These are phyloP conservation scores for Herpetotheres cachinnans DNA, from an alignment of 2,113 vertebrate species.

Conservation along the genomic window DNA sequence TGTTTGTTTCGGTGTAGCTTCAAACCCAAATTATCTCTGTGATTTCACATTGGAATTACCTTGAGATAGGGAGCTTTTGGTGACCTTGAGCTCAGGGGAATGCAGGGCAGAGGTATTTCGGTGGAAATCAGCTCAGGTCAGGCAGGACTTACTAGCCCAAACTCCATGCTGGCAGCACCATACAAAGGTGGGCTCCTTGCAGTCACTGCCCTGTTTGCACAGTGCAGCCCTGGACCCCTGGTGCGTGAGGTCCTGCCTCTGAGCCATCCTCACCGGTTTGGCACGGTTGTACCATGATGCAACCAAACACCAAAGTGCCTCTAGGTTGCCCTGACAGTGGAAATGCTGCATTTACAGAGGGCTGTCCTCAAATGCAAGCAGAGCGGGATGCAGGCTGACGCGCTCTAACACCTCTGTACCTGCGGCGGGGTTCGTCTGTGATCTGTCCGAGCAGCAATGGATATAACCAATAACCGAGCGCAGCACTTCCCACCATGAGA, in stretches of 20 bases:
- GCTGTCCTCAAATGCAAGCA: background rate
- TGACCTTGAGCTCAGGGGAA: background rate
- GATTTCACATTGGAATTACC: background rate
- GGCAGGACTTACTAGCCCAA: background rate
- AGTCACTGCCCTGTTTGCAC: background rate
- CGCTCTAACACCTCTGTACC: background rate
- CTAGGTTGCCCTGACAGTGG: background rate
- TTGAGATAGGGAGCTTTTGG: background rate
- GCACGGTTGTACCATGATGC: background rate
- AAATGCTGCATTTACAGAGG: background rate
- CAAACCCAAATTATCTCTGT: background rate
- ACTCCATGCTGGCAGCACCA: background rate
- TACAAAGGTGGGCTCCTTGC: background rate
- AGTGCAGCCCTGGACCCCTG: background rate
- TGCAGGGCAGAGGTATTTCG: background rate
- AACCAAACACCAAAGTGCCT: background rate
- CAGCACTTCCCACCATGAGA: background rate
- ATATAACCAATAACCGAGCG: background rate
- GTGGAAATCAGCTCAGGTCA: background rate
- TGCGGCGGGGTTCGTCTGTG: fast-evolving
- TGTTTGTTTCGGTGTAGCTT: background rate
- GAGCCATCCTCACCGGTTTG: background rate
- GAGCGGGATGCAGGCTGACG: fast-evolving
- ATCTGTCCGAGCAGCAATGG: background rate
- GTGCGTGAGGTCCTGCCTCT: background rate